phyloP scores from a whole-genome alignment of 2,888 invertebrate genomes.

The Yponomeuta evonymella region DNA sequence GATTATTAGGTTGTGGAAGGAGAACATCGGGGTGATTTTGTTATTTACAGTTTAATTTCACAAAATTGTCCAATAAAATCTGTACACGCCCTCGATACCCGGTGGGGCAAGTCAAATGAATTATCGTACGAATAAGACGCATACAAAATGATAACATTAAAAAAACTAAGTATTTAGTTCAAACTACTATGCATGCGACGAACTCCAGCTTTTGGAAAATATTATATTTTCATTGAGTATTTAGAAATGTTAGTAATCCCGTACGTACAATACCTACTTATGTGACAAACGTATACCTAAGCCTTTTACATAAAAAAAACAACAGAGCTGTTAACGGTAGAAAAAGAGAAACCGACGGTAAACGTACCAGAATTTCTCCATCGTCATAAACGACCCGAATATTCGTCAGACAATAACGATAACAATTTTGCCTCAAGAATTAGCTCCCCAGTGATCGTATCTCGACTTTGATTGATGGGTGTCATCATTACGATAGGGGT shows the following conservation, averaged over 20 bases:
- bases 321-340: too few relatives aligned
- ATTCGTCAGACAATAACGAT: slow-evolving; percentile 35
- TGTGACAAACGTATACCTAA: too few relatives aligned
- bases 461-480: slow-evolving; percentile 45
- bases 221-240: not conserved
- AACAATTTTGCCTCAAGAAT: slow-evolving; percentile 34
- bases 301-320: too few relatives aligned
- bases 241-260: too few relatives aligned
- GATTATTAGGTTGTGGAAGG: slow-evolving; percentile 29
- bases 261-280: too few relatives aligned
- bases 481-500: slow-evolving; percentile 27
- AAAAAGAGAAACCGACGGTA: too few relatives aligned
- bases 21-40: slow-evolving; percentile 58
- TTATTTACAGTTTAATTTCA: slow-evolving; percentile 39
- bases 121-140: slow-evolving; percentile 48
- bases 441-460: slow-evolving; percentile 4
- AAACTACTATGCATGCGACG: slow-evolving; percentile 2
- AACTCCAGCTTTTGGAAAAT: slow-evolving; percentile 18
- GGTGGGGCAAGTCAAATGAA: slow-evolving; percentile 73
- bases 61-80: slow-evolving; percentile 21
- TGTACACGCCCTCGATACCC: slow-evolving; percentile 35
- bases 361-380: not conserved
- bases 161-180: slow-evolving; percentile 10
- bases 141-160: slow-evolving; percentile 19
- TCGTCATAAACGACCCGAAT: slow-evolving; percentile 24